Conservation (phyloP, 2,113 vertebrate genomes). For the Mesoclemmys tuberculata region DNA sequence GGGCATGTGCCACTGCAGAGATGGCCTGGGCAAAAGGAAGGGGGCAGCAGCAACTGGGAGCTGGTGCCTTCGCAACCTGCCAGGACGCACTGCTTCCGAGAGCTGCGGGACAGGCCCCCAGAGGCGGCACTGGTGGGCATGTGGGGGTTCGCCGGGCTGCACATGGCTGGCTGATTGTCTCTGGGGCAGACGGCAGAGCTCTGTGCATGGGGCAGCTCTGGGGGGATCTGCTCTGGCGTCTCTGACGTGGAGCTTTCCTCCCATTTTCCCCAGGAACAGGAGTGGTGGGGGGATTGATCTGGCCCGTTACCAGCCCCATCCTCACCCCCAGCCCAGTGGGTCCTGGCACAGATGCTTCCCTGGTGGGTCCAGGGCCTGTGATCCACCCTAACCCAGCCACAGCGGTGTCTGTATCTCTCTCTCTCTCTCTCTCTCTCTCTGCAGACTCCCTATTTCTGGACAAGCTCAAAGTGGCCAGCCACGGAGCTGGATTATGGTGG, state of each 20-base stretch:
- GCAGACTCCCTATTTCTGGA: slow-evolving; percentile 96
- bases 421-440: not conserved
- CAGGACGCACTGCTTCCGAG: not conserved
- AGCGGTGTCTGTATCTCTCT: accelerated
- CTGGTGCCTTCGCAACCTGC: not conserved
- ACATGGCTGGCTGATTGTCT: too few species aligned
- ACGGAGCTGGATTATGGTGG: slow-evolving; percentile 93
- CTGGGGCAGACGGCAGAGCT: too few species aligned
- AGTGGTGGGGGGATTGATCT: not conserved
- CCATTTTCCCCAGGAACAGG: too few species aligned
- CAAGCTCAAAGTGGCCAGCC: slow-evolving; percentile 89
- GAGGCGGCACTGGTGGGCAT: too few species aligned
- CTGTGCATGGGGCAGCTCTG: not conserved
- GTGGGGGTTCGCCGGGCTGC: too few species aligned
- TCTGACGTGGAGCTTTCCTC: not conserved
- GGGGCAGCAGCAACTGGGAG: too few species aligned
- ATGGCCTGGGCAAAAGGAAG: not conserved
- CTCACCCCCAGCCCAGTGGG: too few species aligned
- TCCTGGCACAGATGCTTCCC: too few species aligned
- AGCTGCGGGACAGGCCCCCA: too few species aligned
- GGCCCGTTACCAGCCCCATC: not conserved
- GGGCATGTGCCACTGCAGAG: not conserved
- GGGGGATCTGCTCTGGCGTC: not conserved
- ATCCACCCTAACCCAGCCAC: not conserved
- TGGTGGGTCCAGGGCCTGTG: not conserved